Evolutionary conservation across 2,113 vertebrate species (phyloP), one percentile per base, ranked within the genome.

Genomic region (Tachysurus vachellii): DNA sequence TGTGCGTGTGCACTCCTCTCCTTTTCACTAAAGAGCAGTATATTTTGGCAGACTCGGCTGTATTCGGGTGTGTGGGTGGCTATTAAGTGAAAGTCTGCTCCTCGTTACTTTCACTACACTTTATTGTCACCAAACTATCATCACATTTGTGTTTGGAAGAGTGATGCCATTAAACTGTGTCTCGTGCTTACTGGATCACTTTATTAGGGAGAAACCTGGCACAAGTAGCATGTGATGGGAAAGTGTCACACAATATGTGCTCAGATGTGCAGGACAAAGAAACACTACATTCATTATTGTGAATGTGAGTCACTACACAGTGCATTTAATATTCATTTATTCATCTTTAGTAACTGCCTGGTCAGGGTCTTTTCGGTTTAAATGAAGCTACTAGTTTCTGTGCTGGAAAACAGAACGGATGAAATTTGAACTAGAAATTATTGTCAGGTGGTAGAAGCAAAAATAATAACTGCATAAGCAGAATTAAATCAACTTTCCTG

Each of bases 31-130:
- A 66, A 31, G n/a, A 66, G 28, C 0, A n/a, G 13, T 53, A n/a
- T 13, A 76, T 44, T 76, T 76, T 50, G 73, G 44, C 13, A 76
- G 44, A n/a, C 73, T 76, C 53, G 13, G 73, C 23, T 76, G 73
- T 80, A 54, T 80, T 80, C 8, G 11, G n/a, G 54, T 57, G 54
- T 80, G 77, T 57, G 77, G 54, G 54, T 54, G 57, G 54, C 53
- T 28, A 80, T 80, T 80, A 80, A 80, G 54, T 57, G 28, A 80
- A 80, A 36, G n/a, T 80, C 77, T 80, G 53, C 54, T 80, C 77
- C 54, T 80, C 77, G 57, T 57, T 80, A 80, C 77, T 80, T 80
- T 80, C 54, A 80, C 54, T 36, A 36, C 16, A 57, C 53, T 57
- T 80, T 80, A 57, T 23, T 80, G 77, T 80, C 54, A 80, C 53